A percentile compares a stretch with the other conserved stretches of the same genome.
These are phyloP conservation scores for Vanessa atalanta DNA, from an alignment of 1,140 invertebrate species.

Conservation along the genomic window DNA sequence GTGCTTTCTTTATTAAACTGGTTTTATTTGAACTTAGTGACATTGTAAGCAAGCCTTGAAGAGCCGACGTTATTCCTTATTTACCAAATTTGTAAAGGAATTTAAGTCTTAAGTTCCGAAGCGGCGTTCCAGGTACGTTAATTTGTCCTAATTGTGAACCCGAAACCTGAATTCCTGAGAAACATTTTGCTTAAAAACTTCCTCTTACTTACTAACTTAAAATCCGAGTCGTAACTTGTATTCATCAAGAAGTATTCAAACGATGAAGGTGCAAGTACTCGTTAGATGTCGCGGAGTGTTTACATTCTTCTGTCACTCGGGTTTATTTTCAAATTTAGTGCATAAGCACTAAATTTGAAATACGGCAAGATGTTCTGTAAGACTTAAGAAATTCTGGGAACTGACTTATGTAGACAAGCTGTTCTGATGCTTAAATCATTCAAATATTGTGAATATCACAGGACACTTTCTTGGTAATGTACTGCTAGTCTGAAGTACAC, in stretches of 20 bases:
- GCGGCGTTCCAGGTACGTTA: not conserved
- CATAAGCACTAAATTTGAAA: too few relatives aligned
- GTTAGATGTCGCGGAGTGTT: not conserved
- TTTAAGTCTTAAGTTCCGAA: not conserved
- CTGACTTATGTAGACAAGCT: too few relatives aligned
- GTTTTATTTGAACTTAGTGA: not conserved
- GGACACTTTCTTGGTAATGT: too few relatives aligned
- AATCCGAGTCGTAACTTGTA: not conserved
- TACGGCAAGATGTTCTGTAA: too few relatives aligned
- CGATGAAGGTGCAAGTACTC: not conserved
- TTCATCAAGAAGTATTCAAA: not conserved
- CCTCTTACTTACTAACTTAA: not conserved
- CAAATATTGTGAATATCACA: too few relatives aligned
- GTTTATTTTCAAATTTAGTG: not conserved
- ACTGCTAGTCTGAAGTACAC: too few relatives aligned
- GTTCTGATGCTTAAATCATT: too few relatives aligned
- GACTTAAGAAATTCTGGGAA: too few relatives aligned
- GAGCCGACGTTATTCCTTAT: not conserved
- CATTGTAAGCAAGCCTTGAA: not conserved
- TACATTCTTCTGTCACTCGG: not conserved
- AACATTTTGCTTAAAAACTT: constrained; percentile 1
- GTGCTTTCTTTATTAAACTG: too few relatives aligned
- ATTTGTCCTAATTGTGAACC: constrained; percentile 13
- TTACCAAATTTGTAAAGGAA: constrained; percentile 11
- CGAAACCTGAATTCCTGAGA: not conserved